Evolutionary conservation across 2,888 invertebrate species (phyloP), one percentile per base, ranked within the genome.

Genomic region (Magallana nippona): DNA sequence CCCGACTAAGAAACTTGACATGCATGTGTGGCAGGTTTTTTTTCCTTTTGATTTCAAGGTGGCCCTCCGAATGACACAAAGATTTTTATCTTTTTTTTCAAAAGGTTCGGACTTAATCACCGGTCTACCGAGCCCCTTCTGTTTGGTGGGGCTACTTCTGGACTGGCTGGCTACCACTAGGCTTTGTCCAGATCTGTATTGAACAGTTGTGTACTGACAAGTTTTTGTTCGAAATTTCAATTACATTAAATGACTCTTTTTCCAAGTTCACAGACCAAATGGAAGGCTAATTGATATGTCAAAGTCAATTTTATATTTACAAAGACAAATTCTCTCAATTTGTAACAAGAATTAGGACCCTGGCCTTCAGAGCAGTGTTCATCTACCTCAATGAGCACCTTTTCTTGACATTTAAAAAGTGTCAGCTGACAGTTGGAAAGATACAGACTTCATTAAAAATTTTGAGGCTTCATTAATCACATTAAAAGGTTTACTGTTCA

Each of bases 271-370:
- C 71, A 71, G 22, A 15, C 27, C 71, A 19, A 71, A 71, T 11
- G 71, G 71, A 71, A 71, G 71, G 71, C 22, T 71, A 71, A 71
- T 71, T 71, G 71, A 71, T 71, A 71, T 71, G 71, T 71, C 71
- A 71, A 71, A 71, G 71, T 71, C 71, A 71, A 27, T 71, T 71
- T 71, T 27, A 15, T 11, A 15, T 71, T 27, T 71, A 71, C 15
- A 71, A 71, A 22, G 22, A 2, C 11, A 13, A 15, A 27, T 63
- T 27, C 32, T 71, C 32, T 71, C 10, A 27, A 27, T 27, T 71
- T 71, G 71, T 71, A 71, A 71, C 32, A 71, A 71, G 32, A 71
- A 22, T 32, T 71, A 22, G 13, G 27, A 71, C 71, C 13, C 71
- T 27, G 13, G 5, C 27, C 22, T 62, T 10, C 15, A 32, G 22